These are phyloP conservation scores for Brachyhypopomus occidentalis DNA, from an alignment of 2,113 vertebrate genomes.

Conservation along the genomic window DNA sequence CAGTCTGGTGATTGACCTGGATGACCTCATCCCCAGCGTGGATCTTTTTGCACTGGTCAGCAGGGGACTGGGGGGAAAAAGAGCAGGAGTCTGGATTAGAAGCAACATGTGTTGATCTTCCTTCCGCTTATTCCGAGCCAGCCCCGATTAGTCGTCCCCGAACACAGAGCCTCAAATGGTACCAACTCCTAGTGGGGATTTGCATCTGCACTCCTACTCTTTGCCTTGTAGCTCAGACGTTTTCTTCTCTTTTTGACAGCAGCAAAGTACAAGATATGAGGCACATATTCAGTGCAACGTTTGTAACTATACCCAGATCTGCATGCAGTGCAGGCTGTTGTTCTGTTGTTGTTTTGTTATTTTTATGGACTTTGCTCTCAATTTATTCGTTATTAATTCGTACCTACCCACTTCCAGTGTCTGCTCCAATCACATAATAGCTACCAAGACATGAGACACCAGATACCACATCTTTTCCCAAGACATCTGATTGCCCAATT, in stretches of 20 bases:
- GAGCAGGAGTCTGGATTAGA: not conserved
- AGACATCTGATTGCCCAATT: too few relatives aligned
- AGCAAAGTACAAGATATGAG: not conserved
- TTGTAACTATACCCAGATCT: too few relatives aligned
- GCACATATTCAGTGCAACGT: not conserved
- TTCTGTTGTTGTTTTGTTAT: too few relatives aligned
- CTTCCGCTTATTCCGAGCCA: not conserved
- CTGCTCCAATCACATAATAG: too few relatives aligned
- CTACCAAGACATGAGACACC: too few relatives aligned
- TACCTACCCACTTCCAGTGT: too few relatives aligned
- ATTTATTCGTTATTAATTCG: too few relatives aligned
- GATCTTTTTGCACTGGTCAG: slow-evolving; percentile 82
- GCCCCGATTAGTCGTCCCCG: not conserved
- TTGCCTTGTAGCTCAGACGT: not conserved
- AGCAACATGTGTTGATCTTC: not conserved
- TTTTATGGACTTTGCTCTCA: too few relatives aligned
- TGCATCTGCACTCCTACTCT: not conserved
- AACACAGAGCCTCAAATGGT: not conserved
- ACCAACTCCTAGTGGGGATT: not conserved
- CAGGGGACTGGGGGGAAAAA: slow-evolving; percentile 68
- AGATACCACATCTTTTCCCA: too few relatives aligned
- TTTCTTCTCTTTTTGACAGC: not conserved
- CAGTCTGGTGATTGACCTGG: slow-evolving; percentile 75
- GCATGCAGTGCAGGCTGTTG: too few relatives aligned
- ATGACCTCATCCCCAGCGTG: slow-evolving; percentile 76